Percentiles rank a stretch among this genome's conserved stretches.
Conservation (phyloP, 2,113 vertebrate genomes). For the Cynopterus brachyotis region DNA sequence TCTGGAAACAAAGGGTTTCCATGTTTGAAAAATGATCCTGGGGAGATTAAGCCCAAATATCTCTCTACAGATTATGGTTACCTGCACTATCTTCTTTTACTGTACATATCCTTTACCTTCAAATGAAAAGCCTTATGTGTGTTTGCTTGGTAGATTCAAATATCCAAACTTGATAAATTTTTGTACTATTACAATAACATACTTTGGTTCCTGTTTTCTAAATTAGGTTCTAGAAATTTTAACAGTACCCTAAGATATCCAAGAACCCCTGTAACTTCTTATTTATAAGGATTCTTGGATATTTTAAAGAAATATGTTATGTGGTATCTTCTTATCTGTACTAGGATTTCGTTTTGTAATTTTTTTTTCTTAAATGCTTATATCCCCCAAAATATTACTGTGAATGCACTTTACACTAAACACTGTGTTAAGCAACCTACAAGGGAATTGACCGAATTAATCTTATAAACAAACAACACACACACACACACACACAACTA, state of each 20-base stretch:
- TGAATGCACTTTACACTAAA: neutral
- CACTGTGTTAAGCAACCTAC: neutral
- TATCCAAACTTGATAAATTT: neutral
- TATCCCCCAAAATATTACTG: neutral
- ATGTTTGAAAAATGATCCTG: neutral
- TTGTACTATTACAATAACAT: neutral
- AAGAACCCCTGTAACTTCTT: neutral
- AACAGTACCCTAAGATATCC: neutral
- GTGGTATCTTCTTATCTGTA: neutral
- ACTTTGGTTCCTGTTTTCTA: neutral
- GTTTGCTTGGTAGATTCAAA: neutral
- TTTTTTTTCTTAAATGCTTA: neutral
- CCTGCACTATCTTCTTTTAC: neutral
- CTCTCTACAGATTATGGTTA: neutral
- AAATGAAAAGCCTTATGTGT: neutral
- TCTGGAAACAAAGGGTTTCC: neutral
- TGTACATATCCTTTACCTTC: neutral
- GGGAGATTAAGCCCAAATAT: neutral
- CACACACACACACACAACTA: neutral
- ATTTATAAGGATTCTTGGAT: neutral
- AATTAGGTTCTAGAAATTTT: neutral
- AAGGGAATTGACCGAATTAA: neutral
- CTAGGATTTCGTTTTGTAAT: neutral
- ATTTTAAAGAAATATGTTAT: neutral
- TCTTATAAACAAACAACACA: neutral